Evolutionary conservation across 2,797 vertebrate species (phyloP).

Genomic region (Gallinago nigripennis): DNA sequence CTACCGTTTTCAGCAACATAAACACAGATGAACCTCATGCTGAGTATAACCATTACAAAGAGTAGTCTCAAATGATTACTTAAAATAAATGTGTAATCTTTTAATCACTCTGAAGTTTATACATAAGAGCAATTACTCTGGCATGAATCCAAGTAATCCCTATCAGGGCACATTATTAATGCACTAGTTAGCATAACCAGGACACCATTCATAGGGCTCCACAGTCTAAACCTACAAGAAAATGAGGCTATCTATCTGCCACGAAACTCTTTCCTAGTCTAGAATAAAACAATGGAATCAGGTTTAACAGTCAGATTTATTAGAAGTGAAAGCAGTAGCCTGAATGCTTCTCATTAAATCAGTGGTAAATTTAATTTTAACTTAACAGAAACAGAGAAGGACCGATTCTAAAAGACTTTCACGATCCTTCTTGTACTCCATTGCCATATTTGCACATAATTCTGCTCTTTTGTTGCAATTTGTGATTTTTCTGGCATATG

Average conservation of each 20-base stretch:
- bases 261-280: neutral
- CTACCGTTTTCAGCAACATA: slow-evolving; percentile 12
- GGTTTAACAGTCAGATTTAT: neutral
- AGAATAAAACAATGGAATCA: neutral
- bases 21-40: slow-evolving; percentile 38
- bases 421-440: rapidly evolving
- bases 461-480: neutral
- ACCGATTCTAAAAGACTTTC: neutral
- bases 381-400: neutral
- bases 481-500: neutral
- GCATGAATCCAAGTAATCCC: neutral
- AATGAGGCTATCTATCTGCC: neutral
- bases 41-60: neutral
- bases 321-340: neutral
- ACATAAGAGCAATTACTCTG: neutral
- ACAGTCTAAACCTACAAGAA: neutral
- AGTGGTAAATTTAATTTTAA: neutral
- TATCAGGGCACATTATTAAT: neutral
- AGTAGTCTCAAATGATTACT: neutral
- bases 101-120: neutral
- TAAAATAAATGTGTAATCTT: neutral
- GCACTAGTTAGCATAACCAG: neutral
- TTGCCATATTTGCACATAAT: neutral
- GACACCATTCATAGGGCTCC: neutral
- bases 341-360: neutral